Evolutionary conservation across 2,797 vertebrate species (phyloP), one percentile per base, ranked within the genome.

Genomic region (Thalassophryne amazonica): DNA sequence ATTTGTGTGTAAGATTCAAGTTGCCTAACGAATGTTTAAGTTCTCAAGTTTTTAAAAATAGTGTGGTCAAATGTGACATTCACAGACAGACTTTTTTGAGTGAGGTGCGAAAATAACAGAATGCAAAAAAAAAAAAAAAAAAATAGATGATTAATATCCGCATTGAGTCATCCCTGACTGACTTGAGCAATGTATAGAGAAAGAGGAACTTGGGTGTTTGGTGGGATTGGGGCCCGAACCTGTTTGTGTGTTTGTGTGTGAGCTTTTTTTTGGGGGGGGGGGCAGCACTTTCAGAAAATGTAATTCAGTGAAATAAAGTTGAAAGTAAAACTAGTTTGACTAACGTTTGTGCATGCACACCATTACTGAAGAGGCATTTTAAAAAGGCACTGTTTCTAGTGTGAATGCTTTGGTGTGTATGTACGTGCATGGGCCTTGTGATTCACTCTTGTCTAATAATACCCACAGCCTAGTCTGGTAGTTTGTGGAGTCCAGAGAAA

Each of bases 161-260:
- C 61, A 70, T 53, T 89, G 86, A 91, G 62, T 90, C 86, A 91
- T 88, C 70, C 54, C 77, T 50, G 74, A 81, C 73, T 84, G 70
- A 75, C 86, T 92, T 91, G 78, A 87, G 90, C 89, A 91, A 93
- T 75, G 65, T 61, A 76, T 69, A 78, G 75, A 88, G 84, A 91
- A 92, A 91, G 90, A 89, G 90, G 91, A 92, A 93, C 86, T 76
- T 60, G 33, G 45, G 42, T 73, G 50, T 74, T 79, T 61, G 48
- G 73, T 83, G 60, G 84, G 79, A 81, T 60, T 13, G 55, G 42
- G 61, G 42, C 60, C 48, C 30, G 29, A 48, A 42, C 64, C 77
- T 77, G 54, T 60, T 76, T 52, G 65, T 60, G 9, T 63, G 31
- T 56, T 13, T 25, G 33, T 38, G 36, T 30, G 9, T 54, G 57